A percentile compares a stretch with the other conserved stretches of the same genome.
These are phyloP conservation scores for Cheilosia vernalis DNA, from an alignment of 2,888 invertebrate genomes.

Conservation along the genomic window DNA sequence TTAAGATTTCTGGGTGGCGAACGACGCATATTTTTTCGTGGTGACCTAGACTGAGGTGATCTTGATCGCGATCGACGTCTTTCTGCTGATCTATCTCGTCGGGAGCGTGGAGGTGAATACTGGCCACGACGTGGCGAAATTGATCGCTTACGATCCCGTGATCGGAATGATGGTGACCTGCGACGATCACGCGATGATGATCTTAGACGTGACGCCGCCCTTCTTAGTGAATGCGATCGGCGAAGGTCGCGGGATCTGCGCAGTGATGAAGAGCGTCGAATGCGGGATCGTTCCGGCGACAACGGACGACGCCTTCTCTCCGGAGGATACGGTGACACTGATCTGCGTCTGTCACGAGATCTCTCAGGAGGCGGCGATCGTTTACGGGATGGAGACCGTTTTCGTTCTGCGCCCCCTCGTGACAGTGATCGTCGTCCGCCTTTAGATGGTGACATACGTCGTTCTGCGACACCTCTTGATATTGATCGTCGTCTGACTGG, in stretches of 20 bases:
- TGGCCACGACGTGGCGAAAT: constrained; percentile 36
- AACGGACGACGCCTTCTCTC: constrained; percentile 37
- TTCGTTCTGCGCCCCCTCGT: constrained; percentile 1
- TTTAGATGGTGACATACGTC: constrained; percentile 10
- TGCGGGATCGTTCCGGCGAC: constrained; percentile 33
- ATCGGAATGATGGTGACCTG: constrained; percentile 54
- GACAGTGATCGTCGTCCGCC: constrained; percentile 19
- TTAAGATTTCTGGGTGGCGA: constrained; percentile 54
- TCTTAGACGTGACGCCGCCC: constrained; percentile 20
- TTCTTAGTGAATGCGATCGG: constrained; percentile 32
- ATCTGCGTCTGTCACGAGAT: constrained; percentile 47
- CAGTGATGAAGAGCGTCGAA: constrained; percentile 48
- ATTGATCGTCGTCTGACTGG: constrained; percentile 6
- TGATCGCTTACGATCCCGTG: constrained; percentile 60
- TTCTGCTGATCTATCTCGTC: constrained; percentile 72
- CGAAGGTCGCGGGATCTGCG: constrained; percentile 49
- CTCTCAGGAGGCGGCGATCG: constrained; percentile 40
- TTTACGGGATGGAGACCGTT: constrained; percentile 12
- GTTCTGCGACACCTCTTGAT: constrained; percentile 38
- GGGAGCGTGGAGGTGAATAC: constrained; percentile 35
- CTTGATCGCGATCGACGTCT: constrained; percentile 77
- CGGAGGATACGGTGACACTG: constrained; percentile 28
- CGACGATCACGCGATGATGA: constrained; percentile 58
- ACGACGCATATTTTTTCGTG: constrained; percentile 39
- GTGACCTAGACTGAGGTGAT: constrained; percentile 62